A percentile compares a stretch with the other conserved stretches of the same genome.
Conservation (phyloP, 2,113 vertebrate species). For the Hemibates koningsi region DNA sequence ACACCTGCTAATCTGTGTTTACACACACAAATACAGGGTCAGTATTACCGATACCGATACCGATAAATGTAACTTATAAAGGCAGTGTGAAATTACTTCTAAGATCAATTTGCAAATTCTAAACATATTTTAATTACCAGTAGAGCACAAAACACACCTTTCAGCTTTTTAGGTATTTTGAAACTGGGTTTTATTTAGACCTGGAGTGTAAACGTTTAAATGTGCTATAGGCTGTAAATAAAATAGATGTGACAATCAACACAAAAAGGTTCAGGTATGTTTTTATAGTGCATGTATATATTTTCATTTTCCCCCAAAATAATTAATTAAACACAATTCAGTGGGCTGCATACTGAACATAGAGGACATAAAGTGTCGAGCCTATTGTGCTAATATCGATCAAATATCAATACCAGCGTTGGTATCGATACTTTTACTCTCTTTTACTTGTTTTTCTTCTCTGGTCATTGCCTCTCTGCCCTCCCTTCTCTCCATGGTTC, state of each 20-base stretch:
- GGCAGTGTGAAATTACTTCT: background rate
- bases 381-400: background rate
- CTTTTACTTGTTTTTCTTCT: background rate
- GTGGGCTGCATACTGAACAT: background rate
- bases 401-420: background rate
- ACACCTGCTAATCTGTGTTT: conserved; percentile 10
- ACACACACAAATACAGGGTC: background rate
- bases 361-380: background rate
- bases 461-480: background rate
- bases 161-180: background rate
- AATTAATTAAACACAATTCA: background rate
- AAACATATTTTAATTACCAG: background rate
- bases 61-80: background rate
- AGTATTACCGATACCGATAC: background rate
- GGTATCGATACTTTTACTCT: background rate
- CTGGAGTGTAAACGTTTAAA: background rate
- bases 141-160: background rate
- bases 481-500: background rate
- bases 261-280: background rate
- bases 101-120: background rate
- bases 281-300: background rate
- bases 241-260: background rate
- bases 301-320: background rate
- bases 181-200: background rate
- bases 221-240: background rate